These are phyloP conservation scores for Stramonita haemastoma DNA, from an alignment of 2,888 invertebrate species.

Conservation along the genomic window DNA sequence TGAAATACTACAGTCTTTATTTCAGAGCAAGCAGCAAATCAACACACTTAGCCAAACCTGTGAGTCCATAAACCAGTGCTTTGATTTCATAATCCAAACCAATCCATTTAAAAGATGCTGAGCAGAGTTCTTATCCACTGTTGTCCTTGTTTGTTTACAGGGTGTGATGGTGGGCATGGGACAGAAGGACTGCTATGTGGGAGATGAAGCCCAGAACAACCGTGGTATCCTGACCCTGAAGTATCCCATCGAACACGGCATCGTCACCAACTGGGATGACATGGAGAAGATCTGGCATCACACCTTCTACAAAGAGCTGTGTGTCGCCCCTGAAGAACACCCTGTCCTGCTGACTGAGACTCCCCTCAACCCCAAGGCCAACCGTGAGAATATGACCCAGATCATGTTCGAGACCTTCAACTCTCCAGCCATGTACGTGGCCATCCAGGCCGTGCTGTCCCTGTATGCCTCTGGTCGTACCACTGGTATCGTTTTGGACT, in stretches of 20 bases:
- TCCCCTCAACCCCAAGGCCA: conserved; percentile 92
- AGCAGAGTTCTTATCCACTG: background rate
- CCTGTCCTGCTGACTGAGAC: conserved; percentile 92
- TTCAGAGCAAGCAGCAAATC: background rate
- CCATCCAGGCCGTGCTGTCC: conserved; percentile 94
- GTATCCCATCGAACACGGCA: conserved; percentile 73
- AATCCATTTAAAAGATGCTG: no score
- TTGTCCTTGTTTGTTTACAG: conserved; percentile 31
- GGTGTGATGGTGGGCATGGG: conserved; percentile 52
- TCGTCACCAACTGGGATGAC: conserved; percentile 74
- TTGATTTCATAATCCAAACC: no score
- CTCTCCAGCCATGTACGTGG: conserved; percentile 92
- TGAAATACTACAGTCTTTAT: no score
- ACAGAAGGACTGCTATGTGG: conserved; percentile 50
- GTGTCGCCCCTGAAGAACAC: conserved; percentile 91
- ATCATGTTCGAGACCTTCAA: conserved; percentile 80
- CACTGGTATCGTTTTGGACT: conserved; percentile 96
- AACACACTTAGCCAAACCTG: background rate
- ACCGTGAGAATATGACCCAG: conserved; percentile 92
- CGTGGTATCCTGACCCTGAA: conserved; percentile 50
- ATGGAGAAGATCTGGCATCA: conserved; percentile 71
- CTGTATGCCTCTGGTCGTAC: conserved; percentile 97
- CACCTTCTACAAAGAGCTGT: conserved; percentile 84
- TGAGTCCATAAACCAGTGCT: no score
- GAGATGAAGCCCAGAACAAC: conserved; percentile 51